Conservation (phyloP, 2,113 vertebrate genomes). For the Polypterus bichir region DNA sequence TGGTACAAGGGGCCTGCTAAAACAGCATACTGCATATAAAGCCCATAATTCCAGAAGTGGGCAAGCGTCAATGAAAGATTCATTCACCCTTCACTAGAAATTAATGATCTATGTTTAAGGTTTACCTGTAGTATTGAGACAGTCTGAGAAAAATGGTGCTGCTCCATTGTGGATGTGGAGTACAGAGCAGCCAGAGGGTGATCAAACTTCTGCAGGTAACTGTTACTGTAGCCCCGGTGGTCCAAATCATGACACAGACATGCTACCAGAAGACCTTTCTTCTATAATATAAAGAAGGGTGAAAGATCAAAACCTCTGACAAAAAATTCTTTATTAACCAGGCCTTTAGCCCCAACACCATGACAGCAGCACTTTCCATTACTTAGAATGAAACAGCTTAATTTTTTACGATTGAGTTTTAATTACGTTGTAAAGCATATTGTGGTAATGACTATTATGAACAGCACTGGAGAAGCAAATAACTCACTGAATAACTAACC, state of each 20-base stretch:
- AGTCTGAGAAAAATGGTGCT: slow-evolving; percentile 96
- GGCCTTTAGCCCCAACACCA: no score
- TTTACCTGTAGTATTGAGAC: slow-evolving; percentile 97
- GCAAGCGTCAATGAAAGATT: neutral
- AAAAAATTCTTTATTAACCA: no score
- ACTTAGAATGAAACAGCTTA: no score
- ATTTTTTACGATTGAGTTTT: no score
- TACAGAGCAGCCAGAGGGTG: slow-evolving; percentile 91
- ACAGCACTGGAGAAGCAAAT: no score
- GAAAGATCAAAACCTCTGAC: neutral
- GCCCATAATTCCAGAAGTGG: no score
- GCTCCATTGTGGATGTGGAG: slow-evolving; percentile 96
- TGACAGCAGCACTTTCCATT: no score
- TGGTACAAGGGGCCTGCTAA: no score
- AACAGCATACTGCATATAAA: no score
- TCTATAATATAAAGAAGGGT: slow-evolving; percentile 40
- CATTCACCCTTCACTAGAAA: neutral
- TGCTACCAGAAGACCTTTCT: slow-evolving; percentile 84
- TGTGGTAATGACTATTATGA: no score
- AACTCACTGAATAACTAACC: no score
- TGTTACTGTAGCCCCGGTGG: slow-evolving; percentile 90
- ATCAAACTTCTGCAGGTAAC: slow-evolving; percentile 96
- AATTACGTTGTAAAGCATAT: no score
- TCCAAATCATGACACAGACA: slow-evolving; percentile 96
- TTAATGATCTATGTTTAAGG: slow-evolving; percentile 20